Percentiles rank a stretch among this genome's conserved stretches.
These are phyloP conservation scores for Escarpia spicata DNA, from an alignment of 2,888 invertebrate species.

Conservation along the genomic window DNA sequence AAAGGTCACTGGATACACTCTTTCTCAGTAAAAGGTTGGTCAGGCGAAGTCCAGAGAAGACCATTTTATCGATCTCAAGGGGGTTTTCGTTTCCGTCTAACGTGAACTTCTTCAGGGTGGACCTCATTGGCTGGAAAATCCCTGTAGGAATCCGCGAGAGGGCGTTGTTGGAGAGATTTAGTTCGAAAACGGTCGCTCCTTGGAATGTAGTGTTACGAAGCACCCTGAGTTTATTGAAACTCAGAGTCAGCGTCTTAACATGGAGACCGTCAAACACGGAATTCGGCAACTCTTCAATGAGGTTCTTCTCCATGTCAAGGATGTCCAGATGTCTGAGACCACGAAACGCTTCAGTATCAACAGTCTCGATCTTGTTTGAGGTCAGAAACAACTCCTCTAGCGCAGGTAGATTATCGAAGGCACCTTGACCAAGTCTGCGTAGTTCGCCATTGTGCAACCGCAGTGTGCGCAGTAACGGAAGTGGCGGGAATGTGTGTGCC, in stretches of 20 bases:
- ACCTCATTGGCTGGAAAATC: slow-evolving; percentile 26
- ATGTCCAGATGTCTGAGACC: slow-evolving; percentile 27
- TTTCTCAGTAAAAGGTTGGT: slow-evolving; percentile 22
- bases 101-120: slow-evolving; percentile 27
- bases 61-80: slow-evolving; percentile 27
- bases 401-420: slow-evolving; percentile 31
- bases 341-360: slow-evolving; percentile 27
- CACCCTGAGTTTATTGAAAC: slow-evolving; percentile 22
- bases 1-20: slow-evolving; percentile 21
- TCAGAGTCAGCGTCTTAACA: slow-evolving; percentile 23
- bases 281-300: slow-evolving; percentile 24
- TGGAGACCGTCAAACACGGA: slow-evolving; percentile 26
- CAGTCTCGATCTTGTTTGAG: slow-evolving; percentile 26
- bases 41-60: slow-evolving; percentile 32
- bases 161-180: slow-evolving; percentile 29
- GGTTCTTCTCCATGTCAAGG: slow-evolving; percentile 34
- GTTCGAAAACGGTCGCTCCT: slow-evolving; percentile 18
- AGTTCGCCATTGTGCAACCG: slow-evolving; percentile 32
- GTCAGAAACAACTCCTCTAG: slow-evolving; percentile 30
- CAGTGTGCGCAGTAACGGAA: slow-evolving; percentile 30
- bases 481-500: slow-evolving; percentile 26
- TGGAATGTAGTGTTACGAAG: slow-evolving; percentile 24
- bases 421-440: slow-evolving; percentile 18
- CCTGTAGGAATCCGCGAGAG: slow-evolving; percentile 19
- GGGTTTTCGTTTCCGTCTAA: slow-evolving; percentile 30